Conservation (phyloP, 53 echinoderm and acorn worm species). For the Crossaster papposus region DNA sequence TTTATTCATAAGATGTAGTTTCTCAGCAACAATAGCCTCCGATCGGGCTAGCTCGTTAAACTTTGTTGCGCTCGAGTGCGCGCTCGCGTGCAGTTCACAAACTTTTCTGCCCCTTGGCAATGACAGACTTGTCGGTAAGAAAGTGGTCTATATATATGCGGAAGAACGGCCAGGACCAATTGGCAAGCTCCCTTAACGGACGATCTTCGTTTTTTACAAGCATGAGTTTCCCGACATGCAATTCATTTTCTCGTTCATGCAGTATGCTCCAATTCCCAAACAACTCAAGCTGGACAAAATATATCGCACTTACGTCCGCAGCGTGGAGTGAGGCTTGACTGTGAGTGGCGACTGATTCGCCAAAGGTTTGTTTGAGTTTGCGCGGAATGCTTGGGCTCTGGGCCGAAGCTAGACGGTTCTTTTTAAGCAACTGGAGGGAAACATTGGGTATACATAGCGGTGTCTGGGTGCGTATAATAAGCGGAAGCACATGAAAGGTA, state of each 20-base stretch:
- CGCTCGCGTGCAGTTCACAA: too few species aligned
- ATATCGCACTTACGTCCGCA: slow-evolving; percentile 23
- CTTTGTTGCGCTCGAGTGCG: too few species aligned
- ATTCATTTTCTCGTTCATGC: neutral
- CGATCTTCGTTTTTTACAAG: neutral
- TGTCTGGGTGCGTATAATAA: neutral
- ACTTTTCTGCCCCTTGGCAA: too few species aligned
- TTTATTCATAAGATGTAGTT: too few species aligned
- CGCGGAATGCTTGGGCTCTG: slow-evolving; percentile 24
- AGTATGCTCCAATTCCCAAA: neutral
- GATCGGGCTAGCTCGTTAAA: too few species aligned
- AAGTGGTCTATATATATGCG: too few species aligned
- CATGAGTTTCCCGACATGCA: neutral
- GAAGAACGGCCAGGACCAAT: too few species aligned
- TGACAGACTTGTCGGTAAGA: too few species aligned
- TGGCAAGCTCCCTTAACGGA: too few species aligned
- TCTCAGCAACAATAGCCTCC: too few species aligned
- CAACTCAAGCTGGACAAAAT: neutral
- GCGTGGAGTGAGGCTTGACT: slow-evolving; percentile 19
- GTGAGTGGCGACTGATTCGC: neutral
- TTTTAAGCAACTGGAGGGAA: slow-evolving; percentile 24
- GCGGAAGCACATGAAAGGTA: neutral
- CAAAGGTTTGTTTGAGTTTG: slow-evolving; percentile 13
- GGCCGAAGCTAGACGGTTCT: slow-evolving; percentile 1
- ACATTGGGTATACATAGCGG: slow-evolving; percentile 7